These are phyloP conservation scores for Pollenia angustigena DNA, from an alignment of 2,888 invertebrate species.

Conservation along the genomic window DNA sequence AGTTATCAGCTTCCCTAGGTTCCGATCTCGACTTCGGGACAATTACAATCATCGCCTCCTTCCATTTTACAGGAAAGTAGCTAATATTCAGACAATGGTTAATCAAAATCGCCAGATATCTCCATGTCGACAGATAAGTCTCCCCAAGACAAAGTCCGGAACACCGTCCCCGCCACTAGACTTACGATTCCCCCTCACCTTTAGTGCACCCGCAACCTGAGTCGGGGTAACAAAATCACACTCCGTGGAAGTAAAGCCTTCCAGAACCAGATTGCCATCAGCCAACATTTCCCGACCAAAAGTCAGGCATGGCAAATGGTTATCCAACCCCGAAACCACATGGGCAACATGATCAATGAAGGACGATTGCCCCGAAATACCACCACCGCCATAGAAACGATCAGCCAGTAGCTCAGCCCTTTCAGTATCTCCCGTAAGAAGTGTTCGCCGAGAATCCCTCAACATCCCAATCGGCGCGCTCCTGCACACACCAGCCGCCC, in stretches of 20 bases:
- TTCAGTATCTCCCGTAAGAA: neutral
- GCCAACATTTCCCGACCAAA: neutral
- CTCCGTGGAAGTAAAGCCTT: rapidly evolving
- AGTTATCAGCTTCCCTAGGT: neutral
- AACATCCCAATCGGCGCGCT: neutral
- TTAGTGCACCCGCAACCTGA: neutral
- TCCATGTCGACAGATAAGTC: neutral
- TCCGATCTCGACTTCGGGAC: neutral
- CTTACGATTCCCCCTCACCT: too few species aligned
- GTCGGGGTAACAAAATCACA: neutral
- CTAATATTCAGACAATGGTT: conserved; percentile 34
- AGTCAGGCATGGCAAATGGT: neutral
- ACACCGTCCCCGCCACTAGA: neutral
- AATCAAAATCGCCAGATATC: neutral
- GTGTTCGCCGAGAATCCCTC: neutral
- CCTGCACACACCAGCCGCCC: neutral
- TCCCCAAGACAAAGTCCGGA: conserved; percentile 5
- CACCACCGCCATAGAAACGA: neutral
- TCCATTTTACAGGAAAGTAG: conserved; percentile 28
- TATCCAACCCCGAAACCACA: neutral
- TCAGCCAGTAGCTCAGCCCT: conserved; percentile 8
- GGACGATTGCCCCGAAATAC: too few species aligned
- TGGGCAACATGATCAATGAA: neutral
- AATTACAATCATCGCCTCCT: neutral
- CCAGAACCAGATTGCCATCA: neutral